Conservation (phyloP, 2,797 vertebrate species). For the Oryzias dopingdopingensis region DNA sequence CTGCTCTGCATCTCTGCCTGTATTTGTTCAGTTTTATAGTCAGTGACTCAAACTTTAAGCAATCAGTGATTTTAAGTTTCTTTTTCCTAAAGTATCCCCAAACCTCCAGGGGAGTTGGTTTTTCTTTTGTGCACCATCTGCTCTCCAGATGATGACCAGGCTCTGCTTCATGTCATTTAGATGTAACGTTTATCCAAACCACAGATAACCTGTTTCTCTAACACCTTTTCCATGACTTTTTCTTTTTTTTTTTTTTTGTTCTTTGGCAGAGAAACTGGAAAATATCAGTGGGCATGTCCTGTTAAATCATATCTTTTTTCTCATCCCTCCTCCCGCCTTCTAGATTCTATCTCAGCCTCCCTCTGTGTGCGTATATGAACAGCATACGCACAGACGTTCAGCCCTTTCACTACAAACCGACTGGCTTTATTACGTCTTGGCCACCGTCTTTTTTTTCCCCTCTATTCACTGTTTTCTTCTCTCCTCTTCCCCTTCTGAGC, state of each 20-base stretch:
- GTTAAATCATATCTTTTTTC: conserved; percentile 53
- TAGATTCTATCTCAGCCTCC: conserved; percentile 29
- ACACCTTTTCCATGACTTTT: conserved; percentile 30
- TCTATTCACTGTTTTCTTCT: conserved; percentile 31
- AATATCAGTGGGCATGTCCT: conserved; percentile 65
- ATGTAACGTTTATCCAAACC: conserved; percentile 16
- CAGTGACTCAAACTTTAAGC: background rate
- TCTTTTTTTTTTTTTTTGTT: conserved; percentile 37
- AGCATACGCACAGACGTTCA: background rate
- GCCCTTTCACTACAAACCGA: conserved; percentile 8
- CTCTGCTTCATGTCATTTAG: conserved; percentile 24
- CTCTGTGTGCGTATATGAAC: conserved; percentile 9
- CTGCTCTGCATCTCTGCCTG: background rate
- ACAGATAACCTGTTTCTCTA: conserved; percentile 11
- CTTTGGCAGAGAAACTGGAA: conserved; percentile 68
- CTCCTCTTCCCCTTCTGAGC: conserved; percentile 46
- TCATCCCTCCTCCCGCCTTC: conserved; percentile 35
- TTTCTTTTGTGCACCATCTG: conserved; percentile 52
- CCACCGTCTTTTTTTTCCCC: conserved; percentile 15
- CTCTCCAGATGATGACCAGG: conserved; percentile 24
- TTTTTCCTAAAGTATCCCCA: conserved; percentile 7
- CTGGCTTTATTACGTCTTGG: conserved; percentile 8
- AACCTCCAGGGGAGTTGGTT: conserved; percentile 20
- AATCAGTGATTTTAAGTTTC: conserved; percentile 14
- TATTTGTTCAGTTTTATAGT: conserved; percentile 8